Percentiles rank a stretch among this genome's conserved stretches.
These are phyloP conservation scores for Oryzias celebensis DNA, from an alignment of 2,113 vertebrate genomes.

Conservation along the genomic window DNA sequence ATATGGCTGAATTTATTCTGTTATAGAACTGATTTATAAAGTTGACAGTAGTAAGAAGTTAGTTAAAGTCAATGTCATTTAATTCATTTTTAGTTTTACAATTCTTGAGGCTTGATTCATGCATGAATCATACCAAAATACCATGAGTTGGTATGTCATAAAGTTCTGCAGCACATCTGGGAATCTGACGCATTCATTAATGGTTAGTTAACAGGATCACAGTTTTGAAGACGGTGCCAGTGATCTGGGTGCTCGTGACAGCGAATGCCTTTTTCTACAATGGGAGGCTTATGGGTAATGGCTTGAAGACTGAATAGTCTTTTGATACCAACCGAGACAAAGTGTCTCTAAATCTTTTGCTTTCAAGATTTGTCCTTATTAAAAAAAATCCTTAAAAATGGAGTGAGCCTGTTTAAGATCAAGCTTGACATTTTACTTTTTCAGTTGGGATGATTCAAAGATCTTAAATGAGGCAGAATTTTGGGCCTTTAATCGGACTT, in stretches of 20 bases:
- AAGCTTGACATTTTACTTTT: slow-evolving; percentile 51
- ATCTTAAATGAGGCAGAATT: slow-evolving; percentile 45
- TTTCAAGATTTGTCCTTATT: slow-evolving; percentile 53
- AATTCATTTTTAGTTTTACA: too few relatives aligned
- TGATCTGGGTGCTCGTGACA: slow-evolving; percentile 64
- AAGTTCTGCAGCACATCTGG: slow-evolving; percentile 48
- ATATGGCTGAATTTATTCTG: too few relatives aligned
- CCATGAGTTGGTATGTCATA: slow-evolving; percentile 62
- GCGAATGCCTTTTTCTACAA: slow-evolving; percentile 57
- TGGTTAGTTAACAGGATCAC: slow-evolving; percentile 47
- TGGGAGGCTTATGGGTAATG: slow-evolving; percentile 62
- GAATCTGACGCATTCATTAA: slow-evolving; percentile 71
- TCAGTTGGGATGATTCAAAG: slow-evolving; percentile 37
- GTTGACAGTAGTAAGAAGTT: too few relatives aligned
- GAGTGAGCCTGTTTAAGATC: slow-evolving; percentile 47
- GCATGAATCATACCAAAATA: slow-evolving; percentile 37
- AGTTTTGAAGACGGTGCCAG: slow-evolving; percentile 55
- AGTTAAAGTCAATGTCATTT: too few relatives aligned
- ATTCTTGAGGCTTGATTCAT: background rate
- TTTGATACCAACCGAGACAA: slow-evolving; percentile 69
- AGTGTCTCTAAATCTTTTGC: slow-evolving; percentile 51
- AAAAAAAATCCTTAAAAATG: slow-evolving; percentile 41
- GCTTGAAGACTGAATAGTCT: slow-evolving; percentile 60
- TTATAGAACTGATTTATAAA: too few relatives aligned
- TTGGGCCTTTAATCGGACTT: slow-evolving; percentile 35